Base-by-base conservation (phyloP, 2,113 vertebrate species). In the Gymnorhina tibicen region DNA sequence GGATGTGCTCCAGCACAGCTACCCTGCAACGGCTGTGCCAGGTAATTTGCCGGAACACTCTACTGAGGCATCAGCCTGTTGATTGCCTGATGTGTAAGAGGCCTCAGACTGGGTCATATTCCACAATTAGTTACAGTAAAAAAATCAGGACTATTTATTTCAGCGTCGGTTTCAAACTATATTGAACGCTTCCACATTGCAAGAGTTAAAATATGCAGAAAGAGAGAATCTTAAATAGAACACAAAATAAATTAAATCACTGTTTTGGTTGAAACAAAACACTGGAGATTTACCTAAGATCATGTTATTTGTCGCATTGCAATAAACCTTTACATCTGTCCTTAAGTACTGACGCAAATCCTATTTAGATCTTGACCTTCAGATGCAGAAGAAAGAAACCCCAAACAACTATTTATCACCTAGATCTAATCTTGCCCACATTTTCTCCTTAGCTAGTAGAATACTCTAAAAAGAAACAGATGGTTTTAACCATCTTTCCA, bases 21-120 rank as follows among this genome's bases (percentile, higher is more conserved):
- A 93, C 84, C 76, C 84, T n/a, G 52, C 10, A 2, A 78, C 0
- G 93, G 52, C 89, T 91, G 83, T 97, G 96, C 94, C 95, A 97
- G 91, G 94, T 92, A 95, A 97, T 97, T 95, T 96, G 83, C 69
- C 87, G 91, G 89, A 95, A 92, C 73, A 44, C 93, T 97, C 95
- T 84, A 72, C 80, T 17, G 89, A 96, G 94, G 76, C 94, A 89
- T 78, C 93, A 97, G 94, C 96, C 95, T 97, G 96, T 96, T 97
- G 96, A 95, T 96, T 96, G 86, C 89, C 80, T 93, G 83, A 94
- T 95, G 84, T 92, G 91, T 92, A 91, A 91, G 89, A 89, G 95
- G 89, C 80, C 94, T 97, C 93, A 95, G 95, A 92, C 52, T 86
- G 89, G 93, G 95, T 96, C 86, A 68, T 44, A 44, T 55, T 89